Evolutionary conservation across 2,888 invertebrate genomes (phyloP), one percentile per base, ranked within the genome.

Genomic region (Teleiodes luculella): DNA sequence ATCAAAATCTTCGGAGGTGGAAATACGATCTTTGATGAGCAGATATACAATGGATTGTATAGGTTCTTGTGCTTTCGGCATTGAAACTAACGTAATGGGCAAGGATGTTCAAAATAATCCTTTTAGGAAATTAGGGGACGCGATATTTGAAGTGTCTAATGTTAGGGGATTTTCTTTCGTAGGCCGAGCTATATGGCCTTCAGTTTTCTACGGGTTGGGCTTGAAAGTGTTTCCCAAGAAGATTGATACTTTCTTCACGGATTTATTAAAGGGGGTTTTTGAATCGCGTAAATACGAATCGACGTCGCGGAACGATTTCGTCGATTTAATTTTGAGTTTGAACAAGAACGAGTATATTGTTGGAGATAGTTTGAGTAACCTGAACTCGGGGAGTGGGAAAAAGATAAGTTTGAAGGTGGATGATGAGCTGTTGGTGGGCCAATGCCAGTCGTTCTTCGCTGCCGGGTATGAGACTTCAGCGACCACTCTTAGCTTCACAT

Each of bases 391-490:
- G 16, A 57, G 60, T 18, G 53, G 41, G 5, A 35, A 54, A 11
- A 67, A 53, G 61, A 47, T 63, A 3, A 54, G 31, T 4, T 7
- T 86, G 0, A 66, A 75, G 1, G 65, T 91, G 0, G 74, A 82
- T 0, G 66, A 90, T 8, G 77, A 88, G 2, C 66, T 91, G 41
- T 59, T 92, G 6, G 80, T 86, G 0, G 85, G 91, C 0, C 92
- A 93, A 53, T 88, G 91, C 3, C 79, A 91, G 35, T 66, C 90
- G 0, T 92, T 93, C 54, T 83, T 81, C 37, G 70, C 67, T 0
- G 82, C 79, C 33, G 83, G 83, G 0, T 83, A 67, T 41, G 83
- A 83, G 20, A 81, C 82, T 0, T 76, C 81, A 6, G 66, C 82
- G 0, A 70, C 70, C 0, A 75, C 78, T 0, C 51, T 70, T 11